Base-by-base conservation (phyloP, 2,888 invertebrate genomes). In the Microctonus aethiopoides region DNA sequence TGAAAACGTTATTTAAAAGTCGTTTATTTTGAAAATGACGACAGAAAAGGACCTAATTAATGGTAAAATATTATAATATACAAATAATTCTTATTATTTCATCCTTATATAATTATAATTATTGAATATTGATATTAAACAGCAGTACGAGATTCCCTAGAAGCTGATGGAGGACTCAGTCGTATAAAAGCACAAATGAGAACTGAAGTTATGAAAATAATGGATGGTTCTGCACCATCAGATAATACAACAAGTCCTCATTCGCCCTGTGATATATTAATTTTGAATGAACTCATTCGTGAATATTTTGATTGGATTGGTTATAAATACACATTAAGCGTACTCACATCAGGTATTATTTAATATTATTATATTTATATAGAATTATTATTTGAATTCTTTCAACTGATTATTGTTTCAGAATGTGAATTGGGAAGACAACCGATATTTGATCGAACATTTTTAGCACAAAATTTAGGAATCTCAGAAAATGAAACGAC, bases 221-320 rank as follows among this genome's bases (percentile, higher is more conserved):
- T 86, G 51, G 82, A 84, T 60, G 80, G 77, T 60, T 80, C 81
- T 5, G 75, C 75, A 39, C 78, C 75, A 70, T 78, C 79, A 34
- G 77, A 68, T 56, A 78, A 72, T 71, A 70, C 71, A 6, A 81
- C 79, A 57, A 72, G 72, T 39, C 79, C 81, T 9, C 81, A 81
- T 36, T 76, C 78, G 22, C 79, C 85, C 13, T 79, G 80, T 16
- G 80, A 86, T 70, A 76, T 86, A 29, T 51, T 89, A 41, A 83
- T 92, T 0, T 87, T 92, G 54, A 93, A 93, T 77, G 91, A 92
- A 79, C 86, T 93, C 0, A 88, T 93, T 5, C 85, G 90, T 70
- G 92, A 93, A 80, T 93, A 92, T 80, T 83, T 93, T 3, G 89
- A 90, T 75, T 93, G 92, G 92, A 92, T 92, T 76, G 92, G 92